Evolutionary conservation across 2,113 vertebrate genomes (phyloP).

Genomic region (Haemorhous mexicanus): DNA sequence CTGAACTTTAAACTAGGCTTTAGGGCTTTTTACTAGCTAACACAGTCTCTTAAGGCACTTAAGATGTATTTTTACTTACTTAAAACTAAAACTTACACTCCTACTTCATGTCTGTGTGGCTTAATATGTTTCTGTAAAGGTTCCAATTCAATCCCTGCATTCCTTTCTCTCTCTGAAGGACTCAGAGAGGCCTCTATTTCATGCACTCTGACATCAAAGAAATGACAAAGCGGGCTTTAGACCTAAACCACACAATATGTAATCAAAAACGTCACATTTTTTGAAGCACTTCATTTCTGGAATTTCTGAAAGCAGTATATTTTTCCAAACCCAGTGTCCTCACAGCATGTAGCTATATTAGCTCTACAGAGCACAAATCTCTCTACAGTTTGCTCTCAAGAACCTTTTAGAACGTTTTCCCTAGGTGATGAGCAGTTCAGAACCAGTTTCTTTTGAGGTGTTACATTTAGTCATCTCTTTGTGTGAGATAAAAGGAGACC

Average conservation of each 20-base stretch:
- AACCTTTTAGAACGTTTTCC: neutral
- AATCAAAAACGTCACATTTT: neutral
- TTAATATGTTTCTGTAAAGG: neutral
- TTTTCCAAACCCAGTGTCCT: neutral
- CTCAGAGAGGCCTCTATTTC: neutral
- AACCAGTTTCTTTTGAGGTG: neutral
- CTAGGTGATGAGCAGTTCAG: constrained; percentile 4
- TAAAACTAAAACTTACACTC: neutral
- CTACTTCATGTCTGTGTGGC: neutral
- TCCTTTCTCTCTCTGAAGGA: neutral
- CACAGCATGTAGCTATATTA: neutral
- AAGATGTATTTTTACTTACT: neutral
- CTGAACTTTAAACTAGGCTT: neutral
- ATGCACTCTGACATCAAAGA: neutral
- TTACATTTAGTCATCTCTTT: constrained; percentile 2
- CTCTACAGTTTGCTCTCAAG: neutral
- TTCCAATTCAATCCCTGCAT: neutral
- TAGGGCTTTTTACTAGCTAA: neutral
- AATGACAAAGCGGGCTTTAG: neutral
- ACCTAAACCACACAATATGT: neutral
- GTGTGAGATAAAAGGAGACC: neutral
- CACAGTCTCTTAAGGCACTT: neutral
- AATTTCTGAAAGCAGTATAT: neutral
- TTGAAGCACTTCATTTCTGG: neutral
- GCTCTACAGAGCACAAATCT: neutral